phyloP scores from a whole-genome alignment of 2,113 vertebrate genomes.

The Garra rufa region DNA sequence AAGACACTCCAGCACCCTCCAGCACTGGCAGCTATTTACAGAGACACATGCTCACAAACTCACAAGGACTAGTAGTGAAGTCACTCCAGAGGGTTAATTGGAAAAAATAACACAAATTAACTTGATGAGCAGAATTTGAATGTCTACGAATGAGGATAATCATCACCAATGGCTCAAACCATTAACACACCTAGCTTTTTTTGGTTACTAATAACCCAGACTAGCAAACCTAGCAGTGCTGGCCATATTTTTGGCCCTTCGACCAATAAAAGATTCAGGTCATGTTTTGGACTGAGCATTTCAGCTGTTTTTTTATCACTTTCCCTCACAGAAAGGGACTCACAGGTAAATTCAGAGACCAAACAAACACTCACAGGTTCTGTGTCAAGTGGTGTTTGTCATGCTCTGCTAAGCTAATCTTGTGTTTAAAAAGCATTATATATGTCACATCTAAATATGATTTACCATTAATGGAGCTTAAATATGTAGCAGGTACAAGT shows the following conservation, averaged over 20 bases:
- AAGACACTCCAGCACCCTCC: constrained; percentile 35
- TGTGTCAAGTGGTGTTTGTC: neutral
- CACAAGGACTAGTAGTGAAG: constrained; percentile 46
- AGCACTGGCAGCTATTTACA: constrained; percentile 58
- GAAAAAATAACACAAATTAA: neutral
- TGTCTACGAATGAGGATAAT: neutral
- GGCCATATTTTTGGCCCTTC: neutral
- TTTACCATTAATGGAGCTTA: neutral
- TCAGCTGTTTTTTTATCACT: constrained; percentile 14
- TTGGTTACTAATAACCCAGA: neutral
- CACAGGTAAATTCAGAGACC: neutral
- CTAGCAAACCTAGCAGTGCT: neutral
- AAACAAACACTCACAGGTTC: constrained; percentile 8
- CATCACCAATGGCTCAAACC: neutral
- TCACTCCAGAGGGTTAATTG: neutral
- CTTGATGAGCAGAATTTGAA: neutral
- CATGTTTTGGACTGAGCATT: constrained; percentile 10
- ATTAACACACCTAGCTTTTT: neutral
- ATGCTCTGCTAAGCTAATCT: constrained; percentile 22
- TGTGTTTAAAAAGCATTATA: constrained; percentile 14
- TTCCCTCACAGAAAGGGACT: neutral
- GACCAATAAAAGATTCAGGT: neutral
- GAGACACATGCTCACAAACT: constrained; percentile 48
- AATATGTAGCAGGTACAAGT: neutral
- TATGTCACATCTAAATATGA: neutral